These are phyloP conservation scores for Calephelis virginiensis DNA, from an alignment of 1,140 invertebrate genomes.

Conservation along the genomic window DNA sequence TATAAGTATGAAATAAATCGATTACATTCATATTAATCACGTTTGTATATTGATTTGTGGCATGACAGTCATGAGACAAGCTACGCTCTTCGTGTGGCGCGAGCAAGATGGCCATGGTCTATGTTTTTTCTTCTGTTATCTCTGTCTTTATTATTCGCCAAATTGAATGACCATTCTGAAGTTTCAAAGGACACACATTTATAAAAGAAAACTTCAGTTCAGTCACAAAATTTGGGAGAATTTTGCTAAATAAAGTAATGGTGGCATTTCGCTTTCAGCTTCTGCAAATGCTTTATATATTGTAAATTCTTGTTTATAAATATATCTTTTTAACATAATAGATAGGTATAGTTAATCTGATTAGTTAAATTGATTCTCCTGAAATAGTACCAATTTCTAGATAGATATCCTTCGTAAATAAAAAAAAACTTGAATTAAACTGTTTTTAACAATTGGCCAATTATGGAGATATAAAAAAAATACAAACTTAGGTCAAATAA, in stretches of 20 bases:
- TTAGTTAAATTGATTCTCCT: too few species aligned
- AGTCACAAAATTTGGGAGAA: background rate
- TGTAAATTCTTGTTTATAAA: background rate
- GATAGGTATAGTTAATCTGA: too few species aligned
- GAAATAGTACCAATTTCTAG: too few species aligned
- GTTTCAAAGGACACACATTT: background rate
- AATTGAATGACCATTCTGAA: slow-evolving; percentile 27
- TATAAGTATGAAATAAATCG: too few species aligned
- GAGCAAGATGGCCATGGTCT: slow-evolving; percentile 77
- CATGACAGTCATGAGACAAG: slow-evolving; percentile 54
- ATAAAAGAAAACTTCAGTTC: slow-evolving; percentile 1
- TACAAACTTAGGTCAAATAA: too few species aligned
- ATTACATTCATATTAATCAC: too few species aligned
- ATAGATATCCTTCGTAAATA: too few species aligned
- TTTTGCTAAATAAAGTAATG: slow-evolving; percentile 60
- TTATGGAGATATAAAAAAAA: too few species aligned
- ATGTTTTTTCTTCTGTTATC: slow-evolving; percentile 50
- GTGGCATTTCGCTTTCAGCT: slow-evolving; percentile 31
- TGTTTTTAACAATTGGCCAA: too few species aligned
- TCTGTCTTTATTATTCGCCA: slow-evolving; percentile 44
- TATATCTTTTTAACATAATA: too few species aligned
- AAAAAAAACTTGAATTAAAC: too few species aligned
- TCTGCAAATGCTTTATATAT: slow-evolving; percentile 17
- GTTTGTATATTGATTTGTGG: slow-evolving; percentile 40
- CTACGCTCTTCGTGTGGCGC: slow-evolving; percentile 52